phyloP scores from a whole-genome alignment of 2,113 vertebrate species.

The Brachyistius frenatus region DNA sequence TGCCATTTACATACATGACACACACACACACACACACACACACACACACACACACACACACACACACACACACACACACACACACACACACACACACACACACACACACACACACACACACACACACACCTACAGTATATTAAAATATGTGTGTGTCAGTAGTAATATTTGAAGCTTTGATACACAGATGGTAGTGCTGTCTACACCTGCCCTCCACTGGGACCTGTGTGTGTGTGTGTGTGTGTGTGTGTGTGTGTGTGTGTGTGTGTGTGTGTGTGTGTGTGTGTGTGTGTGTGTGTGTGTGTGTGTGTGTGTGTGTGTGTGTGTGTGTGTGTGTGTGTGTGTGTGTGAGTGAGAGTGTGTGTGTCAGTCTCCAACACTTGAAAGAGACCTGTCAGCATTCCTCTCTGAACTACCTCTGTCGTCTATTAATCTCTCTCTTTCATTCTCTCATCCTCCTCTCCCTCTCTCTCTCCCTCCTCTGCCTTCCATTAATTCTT shows the following conservation, averaged over 20 bases:
- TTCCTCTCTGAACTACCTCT: conserved; percentile 67
- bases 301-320: conserved; percentile 5
- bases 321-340: conserved; percentile 9
- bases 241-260: conserved; percentile 45
- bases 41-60: conserved; percentile 5
- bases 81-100: conserved; percentile 23
- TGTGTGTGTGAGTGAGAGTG: conserved; percentile 28
- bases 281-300: conserved; percentile 42
- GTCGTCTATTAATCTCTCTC: conserved; percentile 61
- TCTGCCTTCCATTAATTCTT: conserved; percentile 42
- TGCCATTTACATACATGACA: too few species aligned
- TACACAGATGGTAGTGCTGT: conserved; percentile 73
- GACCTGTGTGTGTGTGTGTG: conserved; percentile 53
- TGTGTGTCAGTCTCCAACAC: conserved; percentile 49
- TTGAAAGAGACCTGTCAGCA: conserved; percentile 76
- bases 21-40: background rate
- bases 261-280: conserved; percentile 25
- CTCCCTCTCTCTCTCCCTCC: conserved; percentile 34
- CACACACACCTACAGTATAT: conserved; percentile 12
- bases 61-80: conserved; percentile 4
- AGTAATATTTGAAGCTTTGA: conserved; percentile 66
- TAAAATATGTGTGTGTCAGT: conserved; percentile 57
- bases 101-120: conserved; percentile 3
- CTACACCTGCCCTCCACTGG: conserved; percentile 74
- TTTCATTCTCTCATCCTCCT: conserved; percentile 44